Conservation (phyloP, 2,888 invertebrate species). For the Lepas anatifera region DNA sequence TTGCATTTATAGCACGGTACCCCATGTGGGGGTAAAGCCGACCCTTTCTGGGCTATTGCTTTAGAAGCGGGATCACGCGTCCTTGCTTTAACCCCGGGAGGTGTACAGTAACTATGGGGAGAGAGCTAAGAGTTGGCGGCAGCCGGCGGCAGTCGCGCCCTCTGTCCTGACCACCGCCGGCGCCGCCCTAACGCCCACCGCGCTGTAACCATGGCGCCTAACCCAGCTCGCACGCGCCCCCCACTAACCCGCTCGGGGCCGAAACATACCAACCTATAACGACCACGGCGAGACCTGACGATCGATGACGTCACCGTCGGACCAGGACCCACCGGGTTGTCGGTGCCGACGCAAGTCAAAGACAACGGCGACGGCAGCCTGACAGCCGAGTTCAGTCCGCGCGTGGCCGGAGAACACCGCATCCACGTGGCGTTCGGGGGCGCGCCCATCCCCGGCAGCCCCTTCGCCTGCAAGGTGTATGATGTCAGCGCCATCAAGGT, state of each 20-base stretch:
- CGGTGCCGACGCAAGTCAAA: constrained; percentile 77
- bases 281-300: background rate
- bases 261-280: background rate
- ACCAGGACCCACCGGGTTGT: constrained; percentile 84
- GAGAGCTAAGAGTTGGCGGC: background rate
- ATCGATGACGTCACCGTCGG: constrained; percentile 33
- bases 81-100: too few relatives aligned
- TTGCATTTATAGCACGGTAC: too few relatives aligned
- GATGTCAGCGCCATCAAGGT: constrained; percentile 89
- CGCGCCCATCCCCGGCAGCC: constrained; percentile 72
- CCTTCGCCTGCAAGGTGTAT: constrained; percentile 89
- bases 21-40: too few relatives aligned
- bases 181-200: constrained; percentile 7
- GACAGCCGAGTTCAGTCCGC: constrained; percentile 81
- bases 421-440: constrained; percentile 69
- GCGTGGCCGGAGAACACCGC: constrained; percentile 81
- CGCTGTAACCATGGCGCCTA: background rate
- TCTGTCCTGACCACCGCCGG: constrained; percentile 11
- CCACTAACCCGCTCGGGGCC: constrained; percentile 19
- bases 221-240: constrained; percentile 2
- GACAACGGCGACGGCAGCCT: constrained; percentile 68
- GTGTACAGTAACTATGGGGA: too few relatives aligned
- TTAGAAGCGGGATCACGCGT: too few relatives aligned
- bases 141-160: background rate
- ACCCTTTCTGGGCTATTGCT: too few relatives aligned